Base-by-base conservation (phyloP, 2,888 invertebrate genomes). In the Perizoma flavofasciatum region DNA sequence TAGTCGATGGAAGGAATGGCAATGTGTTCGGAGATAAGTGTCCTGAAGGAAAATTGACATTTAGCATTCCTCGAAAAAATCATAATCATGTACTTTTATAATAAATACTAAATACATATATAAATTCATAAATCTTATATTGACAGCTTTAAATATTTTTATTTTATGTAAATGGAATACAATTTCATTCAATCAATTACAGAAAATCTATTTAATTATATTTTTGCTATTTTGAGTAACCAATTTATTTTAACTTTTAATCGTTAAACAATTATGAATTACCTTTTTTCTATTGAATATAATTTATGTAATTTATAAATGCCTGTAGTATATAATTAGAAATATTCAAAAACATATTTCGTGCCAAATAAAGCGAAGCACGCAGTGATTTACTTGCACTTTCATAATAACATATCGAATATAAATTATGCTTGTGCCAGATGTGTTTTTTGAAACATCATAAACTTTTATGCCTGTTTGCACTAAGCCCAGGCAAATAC, bases 1-100 rank as follows among this genome's bases (percentile, higher is more conserved):
- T n/a, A 48, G 35, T 48, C 32, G 41, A 55, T 58, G 40, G 43
- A 22, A 49, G 59, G 50, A 48, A 66, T 55, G 53, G 37, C 22
- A 37, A 49, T 56, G 53, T 62, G 55, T 67, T 61, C 55, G 47
- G 32, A 50, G 41, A 44, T 44, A n/a, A 55, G 62, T 57, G 60
- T 37, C 58, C 59, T 58, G 49, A 51, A 7, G 10, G 44, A 45
- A 22, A 45, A 50, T 40, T 39, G 9, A 33, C 34, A 50, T 55
- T 6, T 55, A 49, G 43, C 49, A 49, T 49, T 56, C 37, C 33
- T 22, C 8, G 33, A 22, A 49, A 32, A 44, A 32, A 50, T 44
- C 7, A 35, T 40, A 46, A 50, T 50, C 49, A 49, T 43, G 9
- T 45, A 32, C 22, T 44, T 49, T 55, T 55, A 45, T 49, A 34